Percentiles rank a stretch among this genome's conserved stretches.
Evolutionary conservation across 1,140 invertebrate genomes (phyloP).

Genomic region (Brachionus paranguensis): DNA sequence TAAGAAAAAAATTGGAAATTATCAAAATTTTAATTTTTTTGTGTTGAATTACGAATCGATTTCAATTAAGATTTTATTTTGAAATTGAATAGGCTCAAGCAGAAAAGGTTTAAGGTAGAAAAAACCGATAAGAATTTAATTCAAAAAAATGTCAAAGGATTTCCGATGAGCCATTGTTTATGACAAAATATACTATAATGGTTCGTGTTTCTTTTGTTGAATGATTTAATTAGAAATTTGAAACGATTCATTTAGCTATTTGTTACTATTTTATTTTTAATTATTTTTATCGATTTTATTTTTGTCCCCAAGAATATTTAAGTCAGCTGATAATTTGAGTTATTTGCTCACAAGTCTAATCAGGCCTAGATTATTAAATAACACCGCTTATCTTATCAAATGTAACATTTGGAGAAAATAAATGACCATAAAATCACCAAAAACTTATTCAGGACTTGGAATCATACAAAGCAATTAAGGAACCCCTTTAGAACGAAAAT

Average conservation of each 20-base stretch:
- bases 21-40: neutral
- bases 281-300: neutral
- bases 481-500: too few species aligned
- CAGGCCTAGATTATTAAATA: neutral
- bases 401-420: too few species aligned
- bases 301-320: neutral
- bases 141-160: neutral
- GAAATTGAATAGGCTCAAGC: neutral
- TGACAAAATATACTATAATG: neutral
- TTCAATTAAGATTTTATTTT: neutral
- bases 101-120: neutral
- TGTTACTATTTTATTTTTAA: neutral
- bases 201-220: neutral
- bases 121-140: neutral
- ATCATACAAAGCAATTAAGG: too few species aligned
- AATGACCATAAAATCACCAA: too few species aligned
- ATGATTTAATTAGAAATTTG: neutral
- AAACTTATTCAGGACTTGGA: too few species aligned
- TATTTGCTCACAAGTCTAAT: neutral
- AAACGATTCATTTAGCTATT: neutral
- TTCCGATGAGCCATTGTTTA: neutral
- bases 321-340: neutral
- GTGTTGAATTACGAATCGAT: neutral
- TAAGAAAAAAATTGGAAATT: neutral
- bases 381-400: too few species aligned